These are phyloP conservation scores for Geotrypetes seraphini DNA, from an alignment of 2,797 vertebrate species.

Conservation along the genomic window DNA sequence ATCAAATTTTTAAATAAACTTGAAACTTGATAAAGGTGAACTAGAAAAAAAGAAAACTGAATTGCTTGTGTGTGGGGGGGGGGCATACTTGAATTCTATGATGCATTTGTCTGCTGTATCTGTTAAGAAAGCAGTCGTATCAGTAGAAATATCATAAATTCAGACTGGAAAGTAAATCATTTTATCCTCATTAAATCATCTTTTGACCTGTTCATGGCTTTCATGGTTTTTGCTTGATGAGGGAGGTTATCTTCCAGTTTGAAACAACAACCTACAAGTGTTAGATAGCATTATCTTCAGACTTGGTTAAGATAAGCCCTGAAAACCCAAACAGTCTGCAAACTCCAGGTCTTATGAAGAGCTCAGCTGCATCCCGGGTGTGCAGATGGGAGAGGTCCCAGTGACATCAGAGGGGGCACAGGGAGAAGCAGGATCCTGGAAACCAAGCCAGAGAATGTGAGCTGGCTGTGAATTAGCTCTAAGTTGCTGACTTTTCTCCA, in stretches of 20 bases:
- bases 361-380: neutral
- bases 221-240: constrained; percentile 32
- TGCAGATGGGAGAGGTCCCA: constrained; percentile 4
- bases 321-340: constrained; percentile 28
- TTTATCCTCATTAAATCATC: too few species aligned
- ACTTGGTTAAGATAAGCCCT: constrained; percentile 29
- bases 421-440: constrained; percentile 29
- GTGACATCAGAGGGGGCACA: constrained; percentile 37
- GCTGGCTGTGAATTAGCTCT: constrained; percentile 13
- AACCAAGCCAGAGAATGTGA: constrained; percentile 15
- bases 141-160: too few species aligned
- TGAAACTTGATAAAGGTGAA: too few species aligned
- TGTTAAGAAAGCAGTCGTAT: too few species aligned
- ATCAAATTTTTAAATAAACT: too few species aligned
- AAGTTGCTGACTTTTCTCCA: neutral
- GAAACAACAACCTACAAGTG: constrained; percentile 31
- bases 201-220: constrained; percentile 38
- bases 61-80: too few species aligned
- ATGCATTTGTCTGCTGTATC: too few species aligned
- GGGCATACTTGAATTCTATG: too few species aligned
- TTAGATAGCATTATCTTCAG: constrained; percentile 35
- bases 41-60: too few species aligned
- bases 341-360: constrained; percentile 10
- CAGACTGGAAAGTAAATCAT: too few species aligned
- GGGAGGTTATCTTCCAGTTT: constrained; percentile 41